Conservation (phyloP, 2,113 vertebrate genomes). For the Antechinus stuartii region DNA sequence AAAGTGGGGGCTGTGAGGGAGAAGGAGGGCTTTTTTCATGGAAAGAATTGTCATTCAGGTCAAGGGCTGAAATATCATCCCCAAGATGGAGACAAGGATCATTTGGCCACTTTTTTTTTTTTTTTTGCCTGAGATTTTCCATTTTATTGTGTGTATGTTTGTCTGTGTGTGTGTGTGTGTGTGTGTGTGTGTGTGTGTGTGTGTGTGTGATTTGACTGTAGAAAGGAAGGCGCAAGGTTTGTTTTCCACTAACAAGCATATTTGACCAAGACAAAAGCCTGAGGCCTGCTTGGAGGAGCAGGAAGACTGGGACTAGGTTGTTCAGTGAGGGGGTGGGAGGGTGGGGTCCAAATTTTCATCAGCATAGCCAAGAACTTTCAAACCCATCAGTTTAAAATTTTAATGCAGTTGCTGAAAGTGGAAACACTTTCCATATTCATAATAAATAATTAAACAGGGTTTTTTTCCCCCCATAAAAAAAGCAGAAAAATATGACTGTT, state of each 20-base stretch:
- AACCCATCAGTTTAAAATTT: slow-evolving; percentile 65
- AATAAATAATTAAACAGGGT: slow-evolving; percentile 69
- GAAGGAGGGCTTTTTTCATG: not conserved
- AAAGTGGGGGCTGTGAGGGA: not conserved
- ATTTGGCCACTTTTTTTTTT: not conserved
- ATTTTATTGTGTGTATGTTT: not conserved
- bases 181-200: not conserved
- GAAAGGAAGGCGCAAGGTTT: not conserved
- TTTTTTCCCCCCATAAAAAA: slow-evolving; percentile 55
- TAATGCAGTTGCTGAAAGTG: slow-evolving; percentile 50
- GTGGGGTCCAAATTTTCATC: not conserved
- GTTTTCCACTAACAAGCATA: not conserved
- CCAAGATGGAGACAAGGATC: not conserved
- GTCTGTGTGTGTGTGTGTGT: not conserved
- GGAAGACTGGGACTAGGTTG: not conserved
- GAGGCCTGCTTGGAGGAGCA: not conserved
- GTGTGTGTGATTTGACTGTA: not conserved
- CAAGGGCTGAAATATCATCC: not conserved
- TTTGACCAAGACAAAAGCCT: not conserved
- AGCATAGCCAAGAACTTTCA: slow-evolving; percentile 50
- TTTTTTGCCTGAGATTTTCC: not conserved
- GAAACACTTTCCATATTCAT: slow-evolving; percentile 60
- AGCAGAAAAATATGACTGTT: slow-evolving; percentile 44
- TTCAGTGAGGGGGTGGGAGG: not conserved
- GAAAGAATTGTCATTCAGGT: not conserved